Percentiles rank a stretch among this genome's conserved stretches.
phyloP scores from a whole-genome alignment of 1,140 invertebrate species.

The Euglossa dilemma region DNA sequence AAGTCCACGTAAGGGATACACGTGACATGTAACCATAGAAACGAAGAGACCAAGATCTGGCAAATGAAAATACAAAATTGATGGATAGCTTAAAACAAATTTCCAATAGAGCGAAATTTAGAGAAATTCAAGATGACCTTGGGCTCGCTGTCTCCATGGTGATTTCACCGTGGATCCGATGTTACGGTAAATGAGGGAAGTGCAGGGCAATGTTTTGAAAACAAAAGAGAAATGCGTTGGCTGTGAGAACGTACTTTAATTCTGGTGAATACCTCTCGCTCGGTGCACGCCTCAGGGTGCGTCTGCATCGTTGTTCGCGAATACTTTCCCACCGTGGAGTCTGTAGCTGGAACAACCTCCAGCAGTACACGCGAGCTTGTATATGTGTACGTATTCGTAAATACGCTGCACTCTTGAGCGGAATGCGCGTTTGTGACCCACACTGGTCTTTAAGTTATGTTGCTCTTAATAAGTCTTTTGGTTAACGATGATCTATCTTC shows the following conservation, averaged over 20 bases:
- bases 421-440: neutral
- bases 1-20: neutral
- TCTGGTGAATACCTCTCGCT: slow-evolving; percentile 30
- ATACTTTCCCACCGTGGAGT: slow-evolving; percentile 50
- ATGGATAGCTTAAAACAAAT: too few species aligned
- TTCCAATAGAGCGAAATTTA: neutral
- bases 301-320: slow-evolving; percentile 32
- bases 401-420: neutral
- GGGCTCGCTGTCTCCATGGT: neutral
- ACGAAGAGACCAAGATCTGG: neutral
- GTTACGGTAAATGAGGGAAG: neutral
- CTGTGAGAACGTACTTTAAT: slow-evolving; percentile 46
- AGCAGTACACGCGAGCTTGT: neutral
- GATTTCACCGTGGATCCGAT: neutral
- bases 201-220: slow-evolving; percentile 20
- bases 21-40: neutral
- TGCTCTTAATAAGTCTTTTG: neutral
- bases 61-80: neutral
- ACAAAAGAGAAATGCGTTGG: slow-evolving; percentile 32
- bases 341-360: neutral
- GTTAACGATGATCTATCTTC: neutral
- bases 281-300: slow-evolving; percentile 38
- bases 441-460: neutral
- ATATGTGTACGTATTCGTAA: neutral
- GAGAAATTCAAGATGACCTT: neutral